phyloP scores from a whole-genome alignment of 2,113 vertebrate species.

The Rhinoderma darwinii region DNA sequence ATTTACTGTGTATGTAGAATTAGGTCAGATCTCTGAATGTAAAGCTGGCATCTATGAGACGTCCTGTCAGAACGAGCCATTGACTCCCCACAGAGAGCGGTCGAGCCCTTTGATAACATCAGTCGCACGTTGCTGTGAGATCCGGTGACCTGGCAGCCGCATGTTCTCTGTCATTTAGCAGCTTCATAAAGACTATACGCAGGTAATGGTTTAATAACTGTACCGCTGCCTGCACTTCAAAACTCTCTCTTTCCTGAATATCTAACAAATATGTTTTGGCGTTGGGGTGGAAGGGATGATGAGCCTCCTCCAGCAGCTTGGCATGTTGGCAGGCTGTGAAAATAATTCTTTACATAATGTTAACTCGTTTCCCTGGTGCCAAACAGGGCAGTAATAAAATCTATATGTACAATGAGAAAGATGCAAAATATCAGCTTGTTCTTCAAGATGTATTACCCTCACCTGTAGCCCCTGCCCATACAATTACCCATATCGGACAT shows the following conservation, averaged over 20 bases:
- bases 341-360: slow-evolving; percentile 17
- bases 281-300: background rate
- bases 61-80: background rate
- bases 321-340: slow-evolving; percentile 19
- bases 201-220: background rate
- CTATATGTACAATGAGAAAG: background rate
- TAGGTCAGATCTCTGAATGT: background rate
- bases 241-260: background rate
- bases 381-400: slow-evolving; percentile 4
- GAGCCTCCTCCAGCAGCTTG: slow-evolving; percentile 13
- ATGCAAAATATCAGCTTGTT: background rate
- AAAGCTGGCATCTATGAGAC: background rate
- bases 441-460: background rate
- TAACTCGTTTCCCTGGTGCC: background rate
- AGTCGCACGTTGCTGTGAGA: background rate
- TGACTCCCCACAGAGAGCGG: background rate
- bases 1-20: slow-evolving; percentile 1
- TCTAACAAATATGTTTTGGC: slow-evolving; percentile 15
- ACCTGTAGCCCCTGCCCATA: background rate
- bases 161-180: background rate
- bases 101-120: background rate
- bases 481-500: background rate
- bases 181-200: background rate
- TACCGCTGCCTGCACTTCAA: background rate
- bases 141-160: background rate